Conservation (phyloP, 2,797 vertebrate genomes). For the Pangasius sanitwongsei region DNA sequence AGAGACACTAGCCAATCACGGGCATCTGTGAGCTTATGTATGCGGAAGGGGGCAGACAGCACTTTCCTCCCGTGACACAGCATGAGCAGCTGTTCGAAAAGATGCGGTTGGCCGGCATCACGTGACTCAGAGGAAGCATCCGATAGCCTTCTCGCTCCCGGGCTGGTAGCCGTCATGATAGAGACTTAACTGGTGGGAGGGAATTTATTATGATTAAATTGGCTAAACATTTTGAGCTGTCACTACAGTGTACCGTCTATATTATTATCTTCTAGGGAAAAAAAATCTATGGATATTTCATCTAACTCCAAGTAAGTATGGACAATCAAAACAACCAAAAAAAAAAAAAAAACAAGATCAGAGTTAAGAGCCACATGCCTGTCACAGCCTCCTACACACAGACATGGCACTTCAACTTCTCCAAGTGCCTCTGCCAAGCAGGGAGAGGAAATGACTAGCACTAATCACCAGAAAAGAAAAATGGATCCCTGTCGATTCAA, state of each 20-base stretch:
- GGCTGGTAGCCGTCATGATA: background rate
- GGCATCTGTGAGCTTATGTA: background rate
- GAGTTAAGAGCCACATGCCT: background rate
- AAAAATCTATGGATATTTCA: background rate
- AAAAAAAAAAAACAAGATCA: background rate
- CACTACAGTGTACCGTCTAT: background rate
- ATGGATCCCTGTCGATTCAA: background rate
- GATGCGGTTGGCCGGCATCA: background rate
- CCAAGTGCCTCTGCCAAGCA: conserved; percentile 6
- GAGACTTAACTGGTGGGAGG: too few species aligned
- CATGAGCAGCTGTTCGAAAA: background rate
- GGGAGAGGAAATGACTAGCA: conserved; percentile 6
- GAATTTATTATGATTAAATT: background rate
- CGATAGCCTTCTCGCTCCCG: background rate
- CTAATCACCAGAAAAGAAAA: conserved; percentile 25
- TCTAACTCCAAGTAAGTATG: background rate
- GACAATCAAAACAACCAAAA: background rate
- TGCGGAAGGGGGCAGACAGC: background rate
- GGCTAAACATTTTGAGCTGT: background rate
- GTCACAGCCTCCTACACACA: conserved; percentile 40
- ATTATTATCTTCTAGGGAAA: too few species aligned
- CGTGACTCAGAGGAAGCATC: background rate
- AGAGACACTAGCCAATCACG: background rate
- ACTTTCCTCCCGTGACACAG: background rate
- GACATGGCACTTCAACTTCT: conserved; percentile 22